Evolutionary conservation across 1,140 invertebrate species (phyloP).

Genomic region (Hyphantria cunea): DNA sequence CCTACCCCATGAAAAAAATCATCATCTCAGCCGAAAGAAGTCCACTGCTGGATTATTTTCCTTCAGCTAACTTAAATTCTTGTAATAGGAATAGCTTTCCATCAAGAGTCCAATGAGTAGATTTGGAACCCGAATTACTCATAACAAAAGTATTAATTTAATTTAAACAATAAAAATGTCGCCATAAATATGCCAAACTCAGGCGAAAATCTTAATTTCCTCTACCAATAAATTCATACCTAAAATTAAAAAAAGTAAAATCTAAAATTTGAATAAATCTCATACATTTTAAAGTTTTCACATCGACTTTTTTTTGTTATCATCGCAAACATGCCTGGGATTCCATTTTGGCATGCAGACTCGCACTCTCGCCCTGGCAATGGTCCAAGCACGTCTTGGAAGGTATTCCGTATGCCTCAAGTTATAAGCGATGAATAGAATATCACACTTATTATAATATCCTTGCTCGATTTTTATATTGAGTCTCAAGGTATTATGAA

Average conservation of each 20-base stretch:
- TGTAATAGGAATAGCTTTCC: not conserved
- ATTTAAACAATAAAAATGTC: not conserved
- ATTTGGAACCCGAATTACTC: no score
- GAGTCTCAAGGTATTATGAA: no score
- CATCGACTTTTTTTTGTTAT: slow-evolving; percentile 34
- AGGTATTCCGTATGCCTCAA: slow-evolving; percentile 18
- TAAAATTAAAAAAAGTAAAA: slow-evolving; percentile 13
- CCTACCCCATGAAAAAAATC: no score
- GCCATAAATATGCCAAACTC: not conserved
- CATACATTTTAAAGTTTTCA: slow-evolving; percentile 34
- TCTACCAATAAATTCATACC: slow-evolving; percentile 4
- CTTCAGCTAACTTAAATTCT: not conserved
- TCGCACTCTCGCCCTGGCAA: slow-evolving; percentile 40
- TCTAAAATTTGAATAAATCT: slow-evolving; percentile 26
- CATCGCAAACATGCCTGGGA: slow-evolving; percentile 32
- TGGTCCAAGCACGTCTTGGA: slow-evolving; percentile 36
- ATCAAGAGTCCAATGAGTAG: not conserved
- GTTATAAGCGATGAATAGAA: slow-evolving; percentile 15
- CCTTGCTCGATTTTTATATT: not conserved
- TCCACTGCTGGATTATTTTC: no score
- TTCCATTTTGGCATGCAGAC: slow-evolving; percentile 44
- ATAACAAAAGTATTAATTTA: not conserved
- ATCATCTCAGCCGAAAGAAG: no score
- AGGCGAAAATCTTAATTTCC: not conserved
- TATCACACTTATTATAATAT: slow-evolving; percentile 13